A percentile compares a stretch with the other conserved stretches of the same genome.
Conservation (phyloP, 2,888 invertebrate genomes). For the Amblyteles armatorius region DNA sequence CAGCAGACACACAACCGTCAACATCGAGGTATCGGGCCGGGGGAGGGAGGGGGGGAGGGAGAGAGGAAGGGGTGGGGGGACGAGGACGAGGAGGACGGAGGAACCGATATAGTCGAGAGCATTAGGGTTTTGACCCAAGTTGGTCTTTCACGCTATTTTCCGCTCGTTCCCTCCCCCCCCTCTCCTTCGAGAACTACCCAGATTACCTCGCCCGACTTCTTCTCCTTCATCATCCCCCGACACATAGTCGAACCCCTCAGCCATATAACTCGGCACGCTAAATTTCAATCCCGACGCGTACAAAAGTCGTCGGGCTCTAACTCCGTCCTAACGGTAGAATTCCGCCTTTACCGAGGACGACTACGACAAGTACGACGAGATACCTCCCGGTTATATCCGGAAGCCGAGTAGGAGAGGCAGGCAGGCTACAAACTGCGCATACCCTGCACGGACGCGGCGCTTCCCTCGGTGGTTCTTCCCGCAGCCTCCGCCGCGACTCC, state of each 20-base stretch:
- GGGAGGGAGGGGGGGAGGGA: too few relatives aligned
- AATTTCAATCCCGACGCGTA: constrained; percentile 81
- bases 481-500: constrained; percentile 26
- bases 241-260: background rate
- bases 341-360: constrained; percentile 56
- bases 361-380: constrained; percentile 46
- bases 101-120: constrained; percentile 2
- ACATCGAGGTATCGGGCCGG: background rate
- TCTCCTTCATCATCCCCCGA: constrained; percentile 24
- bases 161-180: constrained; percentile 30
- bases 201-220: constrained; percentile 62
- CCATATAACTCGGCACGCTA: constrained; percentile 75
- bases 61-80: too few relatives aligned
- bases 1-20: background rate
- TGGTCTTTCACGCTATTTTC: constrained; percentile 47
- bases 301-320: constrained; percentile 68
- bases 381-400: constrained; percentile 59
- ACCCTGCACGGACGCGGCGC: constrained; percentile 34
- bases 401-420: constrained; percentile 48
- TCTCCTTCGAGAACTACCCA: constrained; percentile 35
- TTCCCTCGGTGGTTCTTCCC: constrained; percentile 31
- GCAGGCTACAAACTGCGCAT: constrained; percentile 20
- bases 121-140: constrained; percentile 48
- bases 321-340: constrained; percentile 36
- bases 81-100: background rate